A percentile compares a stretch with the other conserved stretches of the same genome.
These are phyloP conservation scores for Holacanthella duospinosa DNA, from an alignment of 2,888 invertebrate genomes.

Conservation along the genomic window DNA sequence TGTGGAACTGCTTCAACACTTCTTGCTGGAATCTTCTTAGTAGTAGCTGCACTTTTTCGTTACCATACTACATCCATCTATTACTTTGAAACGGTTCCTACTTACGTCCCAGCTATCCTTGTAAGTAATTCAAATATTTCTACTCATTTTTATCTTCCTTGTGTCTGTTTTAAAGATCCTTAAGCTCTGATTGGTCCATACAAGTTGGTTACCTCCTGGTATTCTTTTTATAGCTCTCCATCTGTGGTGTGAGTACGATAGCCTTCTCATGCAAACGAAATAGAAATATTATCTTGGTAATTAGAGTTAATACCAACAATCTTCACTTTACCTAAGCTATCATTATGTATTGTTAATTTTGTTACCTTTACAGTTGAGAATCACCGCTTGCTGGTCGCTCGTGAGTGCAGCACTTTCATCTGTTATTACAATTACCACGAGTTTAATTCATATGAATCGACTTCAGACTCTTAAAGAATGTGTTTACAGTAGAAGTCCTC, in stretches of 20 bases:
- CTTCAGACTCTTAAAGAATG: constrained; percentile 76
- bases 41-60: constrained; percentile 66
- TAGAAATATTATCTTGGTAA: constrained; percentile 35
- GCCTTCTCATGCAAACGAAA: constrained; percentile 37
- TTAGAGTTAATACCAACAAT: too few relatives aligned
- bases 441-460: constrained; percentile 78
- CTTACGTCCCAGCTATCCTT: constrained; percentile 83
- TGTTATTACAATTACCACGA: constrained; percentile 77
- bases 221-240: constrained; percentile 31
- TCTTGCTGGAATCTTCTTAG: constrained; percentile 63
- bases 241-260: constrained; percentile 36
- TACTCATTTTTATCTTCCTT: too few relatives aligned
- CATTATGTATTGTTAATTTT: too few relatives aligned
- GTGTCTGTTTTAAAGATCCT: not conserved
- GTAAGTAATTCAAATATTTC: constrained; percentile 47
- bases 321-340: not conserved
- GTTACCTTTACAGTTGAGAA: constrained; percentile 60
- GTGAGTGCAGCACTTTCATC: constrained; percentile 79
- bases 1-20: constrained; percentile 68
- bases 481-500: constrained; percentile 54
- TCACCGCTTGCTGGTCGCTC: constrained; percentile 75
- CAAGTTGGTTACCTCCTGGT: too few relatives aligned
- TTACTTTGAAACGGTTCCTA: constrained; percentile 85
- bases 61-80: constrained; percentile 63
- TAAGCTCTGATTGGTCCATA: not conserved